Evolutionary conservation across 1,140 invertebrate species (phyloP), one percentile per base, ranked within the genome.

Genomic region (Drosophila trapezifrons): DNA sequence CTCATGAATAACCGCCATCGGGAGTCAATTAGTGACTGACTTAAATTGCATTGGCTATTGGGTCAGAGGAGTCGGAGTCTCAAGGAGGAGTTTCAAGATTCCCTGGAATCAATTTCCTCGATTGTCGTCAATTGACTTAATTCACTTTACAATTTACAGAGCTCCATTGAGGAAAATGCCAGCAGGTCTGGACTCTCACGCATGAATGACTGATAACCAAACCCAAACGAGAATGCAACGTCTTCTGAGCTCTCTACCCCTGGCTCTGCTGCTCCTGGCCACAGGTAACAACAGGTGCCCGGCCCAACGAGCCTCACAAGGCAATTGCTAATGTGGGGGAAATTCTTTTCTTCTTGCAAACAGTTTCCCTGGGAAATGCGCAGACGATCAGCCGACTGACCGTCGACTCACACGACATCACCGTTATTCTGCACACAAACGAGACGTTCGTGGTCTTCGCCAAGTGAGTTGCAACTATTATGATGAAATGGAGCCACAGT

Each of bases 391-490:
- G 32, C 45, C 40, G 18, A 1, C 72, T 90, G 2, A 69, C 67
- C 9, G 85, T 93, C 17, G 90, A 91, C 25, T 59, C 42, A n/a
- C 80, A 93, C 66, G 93, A 94, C 80, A 47, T 93, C 52, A 93
- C 74, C 76, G 72, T 94, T 51, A 59, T 89, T 12, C 25, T 93
- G 38, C 78, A 92, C 59, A 42, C 70, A 37, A 78, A 78, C 45
- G 65, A 84, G 40, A 80, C 66, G 1, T 93, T 93, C 72, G 79
- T 84, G 38, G 58, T 87, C 13, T 73, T 57, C 32, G 63, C 63
- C 12, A 47, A 43, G 84, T 90, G 57, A 65, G 78, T 76, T 59
- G 45, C 22, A 65, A 56, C 38, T 10, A 32, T 32, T 32, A 10
- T 27, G 17, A 9, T 37, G 0, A 43, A 35, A 45, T 32, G n/a